A percentile compares a stretch with the other conserved stretches of the same genome.
Evolutionary conservation across 1,140 invertebrate species (phyloP).

Genomic region (Hyles euphorbiae): DNA sequence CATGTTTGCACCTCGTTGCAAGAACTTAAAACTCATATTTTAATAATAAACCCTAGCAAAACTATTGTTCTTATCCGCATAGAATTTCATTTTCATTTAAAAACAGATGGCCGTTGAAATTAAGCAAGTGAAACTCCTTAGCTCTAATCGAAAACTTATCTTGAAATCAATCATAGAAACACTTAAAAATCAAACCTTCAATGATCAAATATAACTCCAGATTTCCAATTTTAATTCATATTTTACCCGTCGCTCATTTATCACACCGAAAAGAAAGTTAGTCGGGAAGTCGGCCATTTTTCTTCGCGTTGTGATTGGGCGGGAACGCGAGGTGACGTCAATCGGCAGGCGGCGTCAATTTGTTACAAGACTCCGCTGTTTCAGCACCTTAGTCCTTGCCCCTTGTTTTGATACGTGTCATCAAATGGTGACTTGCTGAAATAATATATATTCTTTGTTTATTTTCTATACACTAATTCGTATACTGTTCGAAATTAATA

Average conservation of each 20-base stretch:
- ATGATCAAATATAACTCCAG: not conserved
- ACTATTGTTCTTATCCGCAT: no score
- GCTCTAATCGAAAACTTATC: no score
- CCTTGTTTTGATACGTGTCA: not conserved
- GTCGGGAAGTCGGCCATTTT: conserved; percentile 11
- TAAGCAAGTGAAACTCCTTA: no score
- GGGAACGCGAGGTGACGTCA: conserved; percentile 6
- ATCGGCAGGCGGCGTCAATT: not conserved
- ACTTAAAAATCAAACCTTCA: no score
- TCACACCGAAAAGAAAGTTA: conserved; percentile 9
- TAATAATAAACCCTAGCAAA: no score
- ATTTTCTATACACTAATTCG: not conserved
- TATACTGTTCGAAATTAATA: no score
- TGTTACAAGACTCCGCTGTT: not conserved
- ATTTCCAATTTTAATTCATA: conserved; percentile 7
- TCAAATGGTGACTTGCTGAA: not conserved
- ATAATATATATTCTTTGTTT: not conserved
- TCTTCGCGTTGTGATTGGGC: conserved; percentile 6
- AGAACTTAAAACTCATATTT: no score
- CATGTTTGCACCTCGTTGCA: no score
- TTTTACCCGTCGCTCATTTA: conserved; percentile 4
- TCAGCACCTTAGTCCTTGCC: not conserved
- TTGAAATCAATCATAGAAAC: no score
- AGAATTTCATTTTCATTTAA: no score
- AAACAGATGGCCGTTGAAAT: no score